These are phyloP conservation scores for Platichthys stellatus DNA, from an alignment of 2,113 vertebrate species.

Conservation along the genomic window DNA sequence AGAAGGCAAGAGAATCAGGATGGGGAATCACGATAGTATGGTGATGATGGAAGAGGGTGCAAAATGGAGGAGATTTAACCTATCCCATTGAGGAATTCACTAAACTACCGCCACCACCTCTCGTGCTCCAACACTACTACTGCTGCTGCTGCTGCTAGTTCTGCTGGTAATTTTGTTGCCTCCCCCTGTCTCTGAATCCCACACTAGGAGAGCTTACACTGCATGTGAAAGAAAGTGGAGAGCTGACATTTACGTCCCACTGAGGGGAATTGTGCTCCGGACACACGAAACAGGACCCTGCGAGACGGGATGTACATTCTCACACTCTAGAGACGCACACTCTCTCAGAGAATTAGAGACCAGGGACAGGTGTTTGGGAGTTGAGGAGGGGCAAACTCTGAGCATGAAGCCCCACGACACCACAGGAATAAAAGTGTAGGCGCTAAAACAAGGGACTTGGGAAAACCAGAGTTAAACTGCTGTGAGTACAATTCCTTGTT, in stretches of 20 bases:
- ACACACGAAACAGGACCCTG: constrained; percentile 50
- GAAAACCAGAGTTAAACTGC: constrained; percentile 43
- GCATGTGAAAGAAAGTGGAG: constrained; percentile 46
- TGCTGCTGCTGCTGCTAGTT: constrained; percentile 22
- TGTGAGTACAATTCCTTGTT: constrained; percentile 70
- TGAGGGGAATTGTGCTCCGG: constrained; percentile 55
- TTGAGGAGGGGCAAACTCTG: constrained; percentile 42
- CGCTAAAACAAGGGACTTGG: constrained; percentile 33
- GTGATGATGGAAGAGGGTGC: constrained; percentile 46
- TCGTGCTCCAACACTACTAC: constrained; percentile 16
- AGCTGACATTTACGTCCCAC: constrained; percentile 64
- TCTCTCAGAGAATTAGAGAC: constrained; percentile 46
- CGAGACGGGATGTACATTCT: constrained; percentile 46
- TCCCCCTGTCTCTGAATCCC: constrained; percentile 27
- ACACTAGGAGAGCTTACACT: constrained; percentile 38
- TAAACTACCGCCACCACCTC: constrained; percentile 20
- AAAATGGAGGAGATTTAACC: constrained; percentile 64
- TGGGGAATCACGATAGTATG: constrained; percentile 33
- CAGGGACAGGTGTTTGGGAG: constrained; percentile 63
- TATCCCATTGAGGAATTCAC: constrained; percentile 61
- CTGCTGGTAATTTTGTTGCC: constrained; percentile 25
- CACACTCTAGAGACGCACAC: constrained; percentile 20
- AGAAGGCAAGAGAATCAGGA: constrained; percentile 17
- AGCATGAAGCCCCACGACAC: constrained; percentile 34
- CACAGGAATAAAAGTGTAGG: constrained; percentile 50